Evolutionary conservation across 2,113 vertebrate genomes (phyloP), one percentile per base, ranked within the genome.

Genomic region (Vicugna pacos): DNA sequence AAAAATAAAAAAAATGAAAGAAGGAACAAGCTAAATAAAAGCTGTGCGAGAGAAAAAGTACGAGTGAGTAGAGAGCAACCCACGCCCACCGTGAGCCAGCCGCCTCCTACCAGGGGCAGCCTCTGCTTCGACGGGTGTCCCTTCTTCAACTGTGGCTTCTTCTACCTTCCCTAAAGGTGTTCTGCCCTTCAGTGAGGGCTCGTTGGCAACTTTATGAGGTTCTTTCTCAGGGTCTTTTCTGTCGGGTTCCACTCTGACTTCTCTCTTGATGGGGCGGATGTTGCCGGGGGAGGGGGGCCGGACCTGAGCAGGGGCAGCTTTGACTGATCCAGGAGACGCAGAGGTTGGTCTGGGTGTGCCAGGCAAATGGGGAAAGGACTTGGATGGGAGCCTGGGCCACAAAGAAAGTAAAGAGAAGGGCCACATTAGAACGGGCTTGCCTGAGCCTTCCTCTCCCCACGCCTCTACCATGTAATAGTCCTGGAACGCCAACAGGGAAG

Each of bases 261-360:
- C 98, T 96, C 97, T 97, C 98, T 98, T 99, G 93, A 97, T 58
- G 28, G 99, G 99, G 48, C 99, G 99, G 86, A 99, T 98, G 97
- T 99, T 99, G 97, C 99, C 99, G 12, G 99, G 98, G 52, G 98
- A 99, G 16, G 98, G 98, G 95, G 98, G 98, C 35, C 98, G 97
- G 60, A 79, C 96, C 96, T 98, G 97, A 96, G 97, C 46, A n/a
- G 77, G 90, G 69, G 97, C 89, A 95, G 96, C 60, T 99, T 99
- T 98, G 98, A 96, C 98, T 42, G 98, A 97, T 60, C 96, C 93
- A 24, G 97, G 98, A 4, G 98, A 98, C 83, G 94, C 28, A 94
- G 99, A 99, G 73, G 98, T 62, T 28, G 98, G 98, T 98, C 98
- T 99, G 81, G 99, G 99, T 4, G 98, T 99, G 30, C 99, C 98